Conservation (phyloP, 2,888 invertebrate genomes). For the Platynereis dumerilii region DNA sequence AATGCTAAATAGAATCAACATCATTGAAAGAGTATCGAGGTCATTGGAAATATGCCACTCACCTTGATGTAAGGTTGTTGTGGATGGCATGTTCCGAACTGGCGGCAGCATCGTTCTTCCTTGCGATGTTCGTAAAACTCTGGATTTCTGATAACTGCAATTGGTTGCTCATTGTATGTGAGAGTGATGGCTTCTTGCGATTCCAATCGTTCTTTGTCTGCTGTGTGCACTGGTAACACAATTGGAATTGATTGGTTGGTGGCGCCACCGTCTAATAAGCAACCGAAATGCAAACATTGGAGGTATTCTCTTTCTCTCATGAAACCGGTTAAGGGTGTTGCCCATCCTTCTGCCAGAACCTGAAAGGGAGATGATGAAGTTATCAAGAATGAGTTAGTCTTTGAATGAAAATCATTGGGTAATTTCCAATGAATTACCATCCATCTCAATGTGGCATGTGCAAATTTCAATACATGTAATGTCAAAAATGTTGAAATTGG, state of each 20-base stretch:
- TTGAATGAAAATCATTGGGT: no score
- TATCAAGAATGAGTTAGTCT: no score
- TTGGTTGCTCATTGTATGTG: constrained; percentile 59
- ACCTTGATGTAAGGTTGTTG: constrained; percentile 92
- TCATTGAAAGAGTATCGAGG: no score
- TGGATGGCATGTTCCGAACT: constrained; percentile 87
- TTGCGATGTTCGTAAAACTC: constrained; percentile 95
- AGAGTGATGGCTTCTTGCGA: constrained; percentile 67
- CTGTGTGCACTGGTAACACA: constrained; percentile 80
- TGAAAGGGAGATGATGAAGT: no score
- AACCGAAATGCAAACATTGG: constrained; percentile 90
- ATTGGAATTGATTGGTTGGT: constrained; percentile 95
- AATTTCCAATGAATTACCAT: no score
- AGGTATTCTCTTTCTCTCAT: constrained; percentile 96
- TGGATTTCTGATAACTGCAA: constrained; percentile 69
- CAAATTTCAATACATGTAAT: no score
- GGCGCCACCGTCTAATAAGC: constrained; percentile 76
- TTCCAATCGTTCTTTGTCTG: constrained; percentile 75
- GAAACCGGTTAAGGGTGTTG: constrained; percentile 92
- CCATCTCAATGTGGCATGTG: no score
- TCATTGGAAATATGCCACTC: no score
- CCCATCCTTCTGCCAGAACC: constrained; percentile 97
- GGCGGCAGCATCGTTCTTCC: constrained; percentile 88
- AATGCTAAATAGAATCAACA: no score
- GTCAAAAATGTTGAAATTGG: no score